Conservation (phyloP, 2,888 invertebrate species). For the Aphrophora alni region DNA sequence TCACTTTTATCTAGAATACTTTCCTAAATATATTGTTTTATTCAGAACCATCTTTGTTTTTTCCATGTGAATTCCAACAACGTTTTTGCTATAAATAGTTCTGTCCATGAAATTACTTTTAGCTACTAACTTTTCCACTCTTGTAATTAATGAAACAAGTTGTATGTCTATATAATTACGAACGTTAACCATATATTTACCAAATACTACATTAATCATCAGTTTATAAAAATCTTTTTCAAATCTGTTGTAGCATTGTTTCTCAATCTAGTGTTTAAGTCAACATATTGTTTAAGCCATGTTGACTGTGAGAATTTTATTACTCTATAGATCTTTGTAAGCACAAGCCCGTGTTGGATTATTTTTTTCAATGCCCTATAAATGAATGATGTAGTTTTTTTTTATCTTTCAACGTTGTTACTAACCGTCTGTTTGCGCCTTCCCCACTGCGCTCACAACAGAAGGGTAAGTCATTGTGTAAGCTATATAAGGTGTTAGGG, state of each 20-base stretch:
- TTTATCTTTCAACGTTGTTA: conserved; percentile 20
- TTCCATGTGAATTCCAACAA: conserved; percentile 22
- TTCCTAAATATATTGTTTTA: conserved; percentile 31
- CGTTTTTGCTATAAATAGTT: conserved; percentile 14
- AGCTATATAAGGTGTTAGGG: conserved; percentile 22
- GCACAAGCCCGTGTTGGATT: background rate
- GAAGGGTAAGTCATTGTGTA: conserved; percentile 27
- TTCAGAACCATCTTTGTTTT: conserved; percentile 22
- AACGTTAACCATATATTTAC: background rate
- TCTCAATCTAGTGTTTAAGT: background rate
- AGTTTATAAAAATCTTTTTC: background rate
- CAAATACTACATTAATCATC: conserved; percentile 11
- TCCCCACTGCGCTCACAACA: conserved; percentile 20
- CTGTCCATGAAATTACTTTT: background rate
- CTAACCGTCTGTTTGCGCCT: conserved; percentile 10
- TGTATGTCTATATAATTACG: background rate
- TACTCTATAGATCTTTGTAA: background rate
- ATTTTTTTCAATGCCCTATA: background rate
- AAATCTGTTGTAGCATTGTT: background rate
- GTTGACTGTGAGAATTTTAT: background rate
- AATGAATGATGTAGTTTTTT: background rate
- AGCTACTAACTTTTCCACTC: background rate
- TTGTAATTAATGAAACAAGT: background rate
- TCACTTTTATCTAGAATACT: conserved; percentile 24
- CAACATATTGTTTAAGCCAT: background rate